Percentiles rank a stretch among this genome's conserved stretches.
Conservation (phyloP, 2,113 vertebrate genomes). For the Prietella phreatophila region DNA sequence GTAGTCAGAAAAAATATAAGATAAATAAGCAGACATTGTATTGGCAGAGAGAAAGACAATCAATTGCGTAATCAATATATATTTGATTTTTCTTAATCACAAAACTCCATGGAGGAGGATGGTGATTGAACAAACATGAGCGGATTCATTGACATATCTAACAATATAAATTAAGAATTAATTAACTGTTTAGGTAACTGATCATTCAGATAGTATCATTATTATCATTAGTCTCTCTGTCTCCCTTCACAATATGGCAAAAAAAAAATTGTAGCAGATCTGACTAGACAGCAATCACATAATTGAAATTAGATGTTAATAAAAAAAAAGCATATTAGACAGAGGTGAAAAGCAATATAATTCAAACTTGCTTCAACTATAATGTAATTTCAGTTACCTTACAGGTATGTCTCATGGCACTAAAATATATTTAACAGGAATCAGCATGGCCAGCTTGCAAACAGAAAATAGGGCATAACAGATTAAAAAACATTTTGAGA, state of each 20-base stretch:
- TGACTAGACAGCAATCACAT: background rate
- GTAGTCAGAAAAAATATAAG: slow-evolving; percentile 64
- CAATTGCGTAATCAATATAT: slow-evolving; percentile 70
- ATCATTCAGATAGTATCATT: slow-evolving; percentile 68
- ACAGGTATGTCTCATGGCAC: slow-evolving; percentile 34
- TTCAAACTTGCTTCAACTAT: background rate
- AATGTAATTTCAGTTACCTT: background rate
- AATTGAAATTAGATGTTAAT: background rate
- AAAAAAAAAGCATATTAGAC: background rate
- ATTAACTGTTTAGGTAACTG: slow-evolving; percentile 69
- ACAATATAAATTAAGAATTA: slow-evolving; percentile 79
- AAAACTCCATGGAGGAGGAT: slow-evolving; percentile 74
- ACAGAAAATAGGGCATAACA: background rate
- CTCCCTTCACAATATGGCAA: background rate
- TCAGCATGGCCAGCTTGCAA: slow-evolving; percentile 39
- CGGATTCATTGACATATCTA: slow-evolving; percentile 72
- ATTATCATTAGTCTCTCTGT: slow-evolving; percentile 52
- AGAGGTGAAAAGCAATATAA: background rate
- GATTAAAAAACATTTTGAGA: background rate
- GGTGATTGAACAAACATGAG: slow-evolving; percentile 73
- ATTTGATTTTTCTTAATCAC: slow-evolving; percentile 73
- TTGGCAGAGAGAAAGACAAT: slow-evolving; percentile 68
- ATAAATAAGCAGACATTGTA: slow-evolving; percentile 69
- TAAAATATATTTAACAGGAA: slow-evolving; percentile 11
- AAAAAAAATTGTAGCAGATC: slow-evolving; percentile 10